Evolutionary conservation across 2,113 vertebrate genomes (phyloP).

Genomic region (Passer domesticus): DNA sequence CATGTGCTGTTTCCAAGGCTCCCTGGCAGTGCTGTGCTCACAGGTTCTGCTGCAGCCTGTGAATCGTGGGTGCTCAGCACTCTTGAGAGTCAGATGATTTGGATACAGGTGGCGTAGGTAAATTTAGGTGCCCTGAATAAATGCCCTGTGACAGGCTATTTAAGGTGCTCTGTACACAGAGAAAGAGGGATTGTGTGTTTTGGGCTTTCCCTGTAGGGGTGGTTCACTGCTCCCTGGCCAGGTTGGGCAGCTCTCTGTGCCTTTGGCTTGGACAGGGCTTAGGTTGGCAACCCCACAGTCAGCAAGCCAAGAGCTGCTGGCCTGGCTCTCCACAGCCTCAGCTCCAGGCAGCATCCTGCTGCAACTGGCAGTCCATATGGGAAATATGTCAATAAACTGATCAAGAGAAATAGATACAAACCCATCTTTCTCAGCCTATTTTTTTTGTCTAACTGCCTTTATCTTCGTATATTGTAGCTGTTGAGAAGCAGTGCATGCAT

Average conservation of each 20-base stretch:
- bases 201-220: background rate
- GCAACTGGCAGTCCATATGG: background rate
- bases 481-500: background rate
- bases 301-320: background rate
- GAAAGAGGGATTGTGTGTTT: background rate
- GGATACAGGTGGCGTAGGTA: constrained; percentile 22
- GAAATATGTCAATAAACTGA: background rate
- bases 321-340: background rate
- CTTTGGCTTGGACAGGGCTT: background rate
- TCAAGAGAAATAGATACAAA: background rate
- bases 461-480: background rate
- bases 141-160: constrained; percentile 13
- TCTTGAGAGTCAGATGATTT: constrained; percentile 35
- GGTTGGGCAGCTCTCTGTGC: background rate
- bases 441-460: background rate
- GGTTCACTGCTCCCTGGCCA: background rate
- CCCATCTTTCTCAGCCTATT: background rate
- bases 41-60: background rate
- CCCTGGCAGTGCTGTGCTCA: background rate
- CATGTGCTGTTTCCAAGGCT: background rate
- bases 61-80: constrained; percentile 2
- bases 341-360: background rate
- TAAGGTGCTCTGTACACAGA: background rate
- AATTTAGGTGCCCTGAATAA: constrained; percentile 49
- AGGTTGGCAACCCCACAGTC: background rate